Evolutionary conservation across 2,888 invertebrate genomes (phyloP).

Genomic region (Nebria brevicollis): DNA sequence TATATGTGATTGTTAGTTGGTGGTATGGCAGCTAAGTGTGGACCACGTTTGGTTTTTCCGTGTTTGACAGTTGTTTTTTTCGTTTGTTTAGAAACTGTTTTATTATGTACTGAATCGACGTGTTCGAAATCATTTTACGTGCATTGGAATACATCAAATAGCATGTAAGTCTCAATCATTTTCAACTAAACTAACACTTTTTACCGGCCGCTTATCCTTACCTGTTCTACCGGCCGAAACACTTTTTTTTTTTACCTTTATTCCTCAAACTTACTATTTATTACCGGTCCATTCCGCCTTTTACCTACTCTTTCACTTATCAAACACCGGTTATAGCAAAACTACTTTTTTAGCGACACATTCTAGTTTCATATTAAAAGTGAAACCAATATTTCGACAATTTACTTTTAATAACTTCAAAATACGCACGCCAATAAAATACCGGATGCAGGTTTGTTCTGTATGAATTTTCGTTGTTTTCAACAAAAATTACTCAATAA

Average conservation of each 20-base stretch:
- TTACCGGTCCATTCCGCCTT: too few relatives aligned
- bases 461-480: too few relatives aligned
- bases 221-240: not conserved
- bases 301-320: too few relatives aligned
- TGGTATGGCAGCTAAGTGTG: constrained; percentile 55
- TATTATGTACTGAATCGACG: constrained; percentile 71
- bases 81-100: constrained; percentile 68
- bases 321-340: too few relatives aligned
- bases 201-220: not conserved
- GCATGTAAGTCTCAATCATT: constrained; percentile 70
- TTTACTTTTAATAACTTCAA: too few relatives aligned
- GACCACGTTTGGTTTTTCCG: constrained; percentile 38
- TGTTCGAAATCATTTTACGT: constrained; percentile 87
- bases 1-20: constrained; percentile 57
- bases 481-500: too few relatives aligned
- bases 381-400: not conserved
- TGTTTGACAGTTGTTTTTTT: constrained; percentile 67
- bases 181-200: not conserved
- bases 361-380: too few relatives aligned
- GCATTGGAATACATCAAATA: constrained; percentile 91
- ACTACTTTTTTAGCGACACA: too few relatives aligned
- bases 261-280: too few relatives aligned
- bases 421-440: too few relatives aligned
- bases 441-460: too few relatives aligned
- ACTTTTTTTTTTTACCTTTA: too few relatives aligned